Conservation (phyloP, 2,113 vertebrate genomes). For the Malurus alboscapulatus region DNA sequence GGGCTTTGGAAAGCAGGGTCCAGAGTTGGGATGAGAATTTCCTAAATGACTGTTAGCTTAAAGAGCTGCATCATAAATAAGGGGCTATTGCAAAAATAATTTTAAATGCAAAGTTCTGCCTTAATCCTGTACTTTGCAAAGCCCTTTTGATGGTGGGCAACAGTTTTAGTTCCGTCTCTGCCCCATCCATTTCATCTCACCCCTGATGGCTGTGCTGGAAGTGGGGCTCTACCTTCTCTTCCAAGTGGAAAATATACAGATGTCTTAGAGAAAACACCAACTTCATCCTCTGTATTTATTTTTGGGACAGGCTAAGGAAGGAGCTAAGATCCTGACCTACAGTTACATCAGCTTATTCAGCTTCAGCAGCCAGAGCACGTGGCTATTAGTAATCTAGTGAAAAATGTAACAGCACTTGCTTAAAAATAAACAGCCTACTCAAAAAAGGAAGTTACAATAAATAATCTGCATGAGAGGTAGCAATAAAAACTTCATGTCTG, state of each 20-base stretch:
- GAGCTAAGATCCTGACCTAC: constrained; percentile 50
- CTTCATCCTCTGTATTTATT: background rate
- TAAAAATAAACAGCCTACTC: constrained; percentile 69
- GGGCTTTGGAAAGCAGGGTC: background rate
- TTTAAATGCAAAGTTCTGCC: background rate
- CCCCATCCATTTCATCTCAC: background rate
- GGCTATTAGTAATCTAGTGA: constrained; percentile 71
- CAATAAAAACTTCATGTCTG: constrained; percentile 25
- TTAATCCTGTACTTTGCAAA: background rate
- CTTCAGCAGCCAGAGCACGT: constrained; percentile 66
- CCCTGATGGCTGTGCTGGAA: background rate
- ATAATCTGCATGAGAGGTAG: constrained; percentile 50
- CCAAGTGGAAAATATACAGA: background rate
- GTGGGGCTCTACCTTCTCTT: background rate
- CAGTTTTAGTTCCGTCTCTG: background rate
- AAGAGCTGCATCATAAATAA: background rate
- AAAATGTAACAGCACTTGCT: constrained; percentile 64
- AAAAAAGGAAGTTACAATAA: constrained; percentile 65
- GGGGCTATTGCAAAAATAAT: background rate
- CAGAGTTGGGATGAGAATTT: background rate
- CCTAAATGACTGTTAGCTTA: background rate
- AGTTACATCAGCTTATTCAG: constrained; percentile 66
- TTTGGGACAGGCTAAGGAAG: constrained; percentile 9
- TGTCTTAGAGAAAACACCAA: background rate
- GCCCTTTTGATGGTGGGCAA: background rate